Evolutionary conservation across 2,113 vertebrate genomes (phyloP), one percentile per base, ranked within the genome.

Genomic region (Ictalurus furcatus): DNA sequence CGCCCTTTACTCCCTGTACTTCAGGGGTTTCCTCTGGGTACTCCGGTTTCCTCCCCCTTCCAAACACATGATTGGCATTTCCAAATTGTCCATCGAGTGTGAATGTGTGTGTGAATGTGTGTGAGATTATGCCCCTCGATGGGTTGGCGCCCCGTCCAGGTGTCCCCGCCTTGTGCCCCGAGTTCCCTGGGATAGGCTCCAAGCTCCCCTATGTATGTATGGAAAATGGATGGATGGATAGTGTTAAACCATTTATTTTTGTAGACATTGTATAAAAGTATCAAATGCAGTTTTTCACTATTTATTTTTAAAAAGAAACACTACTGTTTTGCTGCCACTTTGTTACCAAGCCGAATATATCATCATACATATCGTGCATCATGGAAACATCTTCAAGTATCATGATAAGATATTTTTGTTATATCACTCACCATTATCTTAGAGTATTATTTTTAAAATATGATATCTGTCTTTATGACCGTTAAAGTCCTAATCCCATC

Each of bases 391-490:
- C 16, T n/a, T 78, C 21, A 78, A 19, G 28, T 56, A 19, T 80
- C 6, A 34, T 58, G 30, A 4, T 37, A 23, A 48, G 30, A 54
- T 30, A 37, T 82, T 84, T 82, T 25, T 12, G 4, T 40, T 61
- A 25, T 23, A 40, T 63, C 30, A 13, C 11, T 83, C 4, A 37
- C 30, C 4, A 4, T 5, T 61, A 37, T 58, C 17, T 82, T 37
- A 3, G 6, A 56, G 13, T 82, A 82, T 59, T 59, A 34, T 52
- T 25, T 79, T 56, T 14, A 17, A 30, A 2, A 14, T 54, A n/a
- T 54, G 73, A 79, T n/a, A 17, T 54, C 25, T 89, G 91, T 89
- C 76, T 88, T 90, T 92, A 67, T 79, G 87, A 52, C 90, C 54
- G 21, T 58, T 34, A 74, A 74, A 73, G 83, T 87, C 73, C 40